Percentiles rank a stretch among this genome's conserved stretches.
Conservation (phyloP, 1,140 invertebrate genomes). For the Cephus cinctus region DNA sequence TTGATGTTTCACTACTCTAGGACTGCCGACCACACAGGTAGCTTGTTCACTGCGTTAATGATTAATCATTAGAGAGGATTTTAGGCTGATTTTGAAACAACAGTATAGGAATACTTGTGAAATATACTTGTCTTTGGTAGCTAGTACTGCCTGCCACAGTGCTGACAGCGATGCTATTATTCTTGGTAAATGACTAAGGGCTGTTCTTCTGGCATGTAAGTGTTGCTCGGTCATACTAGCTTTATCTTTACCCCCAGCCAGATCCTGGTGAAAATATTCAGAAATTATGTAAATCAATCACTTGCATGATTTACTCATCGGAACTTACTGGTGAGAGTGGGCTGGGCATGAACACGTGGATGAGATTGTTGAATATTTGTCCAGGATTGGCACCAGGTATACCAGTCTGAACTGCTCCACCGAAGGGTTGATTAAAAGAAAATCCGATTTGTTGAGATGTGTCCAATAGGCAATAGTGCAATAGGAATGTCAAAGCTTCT, state of each 20-base stretch:
- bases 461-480: conserved; percentile 85
- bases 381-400: conserved; percentile 62
- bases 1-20: conserved; percentile 71
- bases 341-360: conserved; percentile 72
- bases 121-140: conserved; percentile 54
- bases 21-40: conserved; percentile 60
- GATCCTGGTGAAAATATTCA: conserved; percentile 27
- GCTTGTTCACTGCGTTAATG: conserved; percentile 43
- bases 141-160: conserved; percentile 74
- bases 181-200: conserved; percentile 77
- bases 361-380: conserved; percentile 79
- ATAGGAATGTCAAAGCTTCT: conserved; percentile 79
- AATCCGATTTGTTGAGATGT: conserved; percentile 63
- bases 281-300: too few species aligned
- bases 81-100: not conserved
- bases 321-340: conserved; percentile 50
- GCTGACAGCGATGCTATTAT: conserved; percentile 78
- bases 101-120: not conserved
- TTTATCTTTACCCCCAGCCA: conserved; percentile 19
- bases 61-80: conserved; percentile 1
- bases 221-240: conserved; percentile 50
- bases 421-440: conserved; percentile 62
- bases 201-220: conserved; percentile 67
- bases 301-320: not conserved
- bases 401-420: conserved; percentile 48